Conservation (phyloP, 1,140 invertebrate genomes). For the Eufriesea mexicana region DNA sequence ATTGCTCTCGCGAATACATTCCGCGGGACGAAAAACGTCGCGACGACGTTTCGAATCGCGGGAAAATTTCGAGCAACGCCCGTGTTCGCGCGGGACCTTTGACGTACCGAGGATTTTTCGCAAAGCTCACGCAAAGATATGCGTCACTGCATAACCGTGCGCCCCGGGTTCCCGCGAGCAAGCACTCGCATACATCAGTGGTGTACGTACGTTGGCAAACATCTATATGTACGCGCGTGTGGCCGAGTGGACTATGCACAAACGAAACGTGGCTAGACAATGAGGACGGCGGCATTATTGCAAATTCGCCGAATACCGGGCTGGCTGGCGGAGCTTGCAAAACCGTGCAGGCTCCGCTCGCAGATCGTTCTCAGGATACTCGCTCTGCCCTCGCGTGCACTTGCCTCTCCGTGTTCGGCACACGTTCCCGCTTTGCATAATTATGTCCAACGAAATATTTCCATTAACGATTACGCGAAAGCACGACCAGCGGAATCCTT, state of each 20-base stretch:
- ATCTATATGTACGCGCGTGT: background rate
- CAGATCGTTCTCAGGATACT: slow-evolving; percentile 54
- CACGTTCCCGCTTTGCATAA: background rate
- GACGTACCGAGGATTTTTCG: slow-evolving; percentile 10
- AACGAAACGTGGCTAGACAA: slow-evolving; percentile 43
- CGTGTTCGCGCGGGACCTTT: background rate
- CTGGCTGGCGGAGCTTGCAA: slow-evolving; percentile 24
- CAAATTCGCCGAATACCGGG: slow-evolving; percentile 58
- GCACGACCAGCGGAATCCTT: background rate
- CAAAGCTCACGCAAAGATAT: background rate
- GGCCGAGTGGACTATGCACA: background rate
- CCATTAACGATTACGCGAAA: background rate
- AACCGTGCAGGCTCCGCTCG: slow-evolving; percentile 35
- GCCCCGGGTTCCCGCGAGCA: background rate
- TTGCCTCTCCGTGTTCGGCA: no score
- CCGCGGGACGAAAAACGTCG: background rate
- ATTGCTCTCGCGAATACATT: slow-evolving; percentile 6
- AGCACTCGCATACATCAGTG: slow-evolving; percentile 12
- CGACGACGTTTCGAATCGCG: slow-evolving; percentile 7
- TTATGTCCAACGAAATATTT: background rate
- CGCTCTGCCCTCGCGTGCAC: slow-evolving; percentile 8
- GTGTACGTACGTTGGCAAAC: background rate
- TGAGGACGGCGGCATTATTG: slow-evolving; percentile 53
- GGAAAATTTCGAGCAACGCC: background rate
- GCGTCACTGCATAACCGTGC: background rate